Conservation (phyloP, 2,797 vertebrate genomes). For the Malurus leucopterus region DNA sequence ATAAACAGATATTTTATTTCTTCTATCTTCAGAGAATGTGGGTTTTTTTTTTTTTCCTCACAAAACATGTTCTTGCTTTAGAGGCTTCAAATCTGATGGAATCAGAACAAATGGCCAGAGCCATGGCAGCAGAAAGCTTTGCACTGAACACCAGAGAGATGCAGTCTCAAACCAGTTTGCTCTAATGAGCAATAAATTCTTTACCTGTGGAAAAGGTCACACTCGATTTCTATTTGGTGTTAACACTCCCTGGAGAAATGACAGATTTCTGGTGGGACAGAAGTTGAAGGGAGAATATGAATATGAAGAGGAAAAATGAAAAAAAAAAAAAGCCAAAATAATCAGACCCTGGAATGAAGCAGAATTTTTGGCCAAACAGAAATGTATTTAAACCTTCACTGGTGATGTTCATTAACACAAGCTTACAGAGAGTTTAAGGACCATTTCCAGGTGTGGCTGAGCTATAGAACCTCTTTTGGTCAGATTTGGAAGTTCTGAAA, state of each 20-base stretch:
- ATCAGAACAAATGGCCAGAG: background rate
- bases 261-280: background rate
- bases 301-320: background rate
- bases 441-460: background rate
- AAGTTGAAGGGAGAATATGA: background rate
- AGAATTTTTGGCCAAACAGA: background rate
- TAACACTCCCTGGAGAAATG: background rate
- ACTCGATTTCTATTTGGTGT: background rate
- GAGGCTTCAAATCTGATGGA: background rate
- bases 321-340: background rate
- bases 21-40: background rate
- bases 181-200: background rate
- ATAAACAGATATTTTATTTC: background rate
- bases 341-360: background rate
- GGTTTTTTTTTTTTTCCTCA: rapidly evolving
- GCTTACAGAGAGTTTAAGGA: background rate
- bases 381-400: background rate
- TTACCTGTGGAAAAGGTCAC: background rate
- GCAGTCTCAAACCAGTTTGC: background rate
- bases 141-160: background rate
- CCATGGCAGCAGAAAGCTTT: background rate
- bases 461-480: background rate
- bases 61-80: background rate
- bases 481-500: background rate
- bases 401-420: background rate